phyloP scores from a whole-genome alignment of 2,113 vertebrate genomes.

The Trematocara variabile region DNA sequence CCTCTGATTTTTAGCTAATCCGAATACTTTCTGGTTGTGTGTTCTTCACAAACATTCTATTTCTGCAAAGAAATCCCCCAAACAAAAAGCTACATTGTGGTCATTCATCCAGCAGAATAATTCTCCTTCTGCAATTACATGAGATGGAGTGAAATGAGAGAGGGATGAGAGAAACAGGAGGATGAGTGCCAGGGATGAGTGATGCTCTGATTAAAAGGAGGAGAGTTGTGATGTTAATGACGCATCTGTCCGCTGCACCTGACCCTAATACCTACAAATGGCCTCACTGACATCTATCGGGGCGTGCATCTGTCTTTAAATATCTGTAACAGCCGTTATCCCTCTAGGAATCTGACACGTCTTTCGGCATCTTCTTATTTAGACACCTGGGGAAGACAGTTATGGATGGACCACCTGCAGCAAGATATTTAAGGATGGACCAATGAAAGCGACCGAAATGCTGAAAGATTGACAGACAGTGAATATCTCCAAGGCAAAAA shows the following conservation, averaged over 20 bases:
- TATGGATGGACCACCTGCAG: conserved; percentile 36
- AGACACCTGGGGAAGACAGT: conserved; percentile 37
- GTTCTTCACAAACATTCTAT: not conserved
- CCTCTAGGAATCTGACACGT: conserved; percentile 5
- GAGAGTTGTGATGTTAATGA: not conserved
- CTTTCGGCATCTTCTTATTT: conserved; percentile 51
- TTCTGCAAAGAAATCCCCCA: not conserved
- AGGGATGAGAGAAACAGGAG: conserved; percentile 18
- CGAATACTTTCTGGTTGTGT: not conserved
- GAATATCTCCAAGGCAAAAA: not conserved
- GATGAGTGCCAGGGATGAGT: conserved; percentile 22
- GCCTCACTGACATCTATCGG: not conserved
- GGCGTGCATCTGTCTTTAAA: not conserved
- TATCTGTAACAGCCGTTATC: not conserved
- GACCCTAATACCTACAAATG: conserved; percentile 17
- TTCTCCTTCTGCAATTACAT: not conserved
- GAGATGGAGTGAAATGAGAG: conserved; percentile 1
- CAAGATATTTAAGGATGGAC: not conserved
- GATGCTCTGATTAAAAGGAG: conserved; percentile 38
- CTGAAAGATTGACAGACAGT: not conserved
- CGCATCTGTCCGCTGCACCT: conserved; percentile 40
- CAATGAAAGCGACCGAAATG: not conserved
- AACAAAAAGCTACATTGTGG: not conserved
- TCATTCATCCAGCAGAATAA: not conserved
- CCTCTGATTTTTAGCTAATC: not conserved